Percentiles rank a stretch among this genome's conserved stretches.
phyloP scores from a whole-genome alignment of 2,888 invertebrate genomes.

The Papilio gigon region DNA sequence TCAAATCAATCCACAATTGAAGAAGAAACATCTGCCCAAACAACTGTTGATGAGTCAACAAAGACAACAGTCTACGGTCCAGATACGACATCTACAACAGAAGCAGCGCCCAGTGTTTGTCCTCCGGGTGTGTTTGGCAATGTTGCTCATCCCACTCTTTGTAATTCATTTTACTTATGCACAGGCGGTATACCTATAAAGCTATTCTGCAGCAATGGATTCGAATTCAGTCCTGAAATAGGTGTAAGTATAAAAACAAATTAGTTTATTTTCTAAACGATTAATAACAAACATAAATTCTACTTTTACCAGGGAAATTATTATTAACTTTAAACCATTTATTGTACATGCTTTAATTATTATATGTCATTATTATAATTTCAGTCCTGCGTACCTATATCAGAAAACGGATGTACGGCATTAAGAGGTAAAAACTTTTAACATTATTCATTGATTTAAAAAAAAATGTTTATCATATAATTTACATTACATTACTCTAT shows the following conservation, averaged over 20 bases:
- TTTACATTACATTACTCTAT: not conserved
- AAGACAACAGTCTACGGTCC: not conserved
- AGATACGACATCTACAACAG: constrained; percentile 7
- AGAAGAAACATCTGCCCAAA: not conserved
- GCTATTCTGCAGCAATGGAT: constrained; percentile 51
- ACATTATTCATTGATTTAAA: not conserved
- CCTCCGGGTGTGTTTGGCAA: constrained; percentile 52
- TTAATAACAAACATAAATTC: not conserved
- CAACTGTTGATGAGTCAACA: not conserved
- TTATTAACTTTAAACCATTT: too few species aligned
- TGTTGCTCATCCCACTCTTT: constrained; percentile 54
- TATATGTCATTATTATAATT: not conserved
- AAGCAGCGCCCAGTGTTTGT: constrained; percentile 45
- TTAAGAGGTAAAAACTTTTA: constrained; percentile 3
- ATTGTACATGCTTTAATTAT: too few species aligned
- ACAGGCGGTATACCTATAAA: constrained; percentile 51
- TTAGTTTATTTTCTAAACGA: not conserved
- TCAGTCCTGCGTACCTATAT: constrained; percentile 8
- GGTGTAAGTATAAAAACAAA: constrained; percentile 44
- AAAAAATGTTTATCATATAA: not conserved
- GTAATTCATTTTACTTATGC: constrained; percentile 58
- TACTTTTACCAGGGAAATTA: too few species aligned
- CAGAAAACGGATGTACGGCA: constrained; percentile 7
- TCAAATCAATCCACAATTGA: not conserved
- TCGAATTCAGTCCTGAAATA: constrained; percentile 51